These are phyloP conservation scores for Epirrhoe tristata DNA, from an alignment of 2,888 invertebrate genomes.

Conservation along the genomic window DNA sequence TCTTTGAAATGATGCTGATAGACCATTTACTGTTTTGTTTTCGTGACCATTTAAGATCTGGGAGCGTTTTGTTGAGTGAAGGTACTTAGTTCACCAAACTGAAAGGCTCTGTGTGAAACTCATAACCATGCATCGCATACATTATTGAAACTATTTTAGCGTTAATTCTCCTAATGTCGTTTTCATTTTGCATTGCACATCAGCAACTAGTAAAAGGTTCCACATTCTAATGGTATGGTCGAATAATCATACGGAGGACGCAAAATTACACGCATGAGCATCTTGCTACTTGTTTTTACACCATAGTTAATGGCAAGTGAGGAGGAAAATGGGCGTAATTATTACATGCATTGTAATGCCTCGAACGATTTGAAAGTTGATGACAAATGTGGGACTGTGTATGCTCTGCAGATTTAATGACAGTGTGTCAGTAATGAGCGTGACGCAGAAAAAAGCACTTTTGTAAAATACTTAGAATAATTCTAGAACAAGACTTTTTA, in stretches of 20 bases:
- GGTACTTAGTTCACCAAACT: slow-evolving; percentile 2
- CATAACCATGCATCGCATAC: slow-evolving; percentile 45
- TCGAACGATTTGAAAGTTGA: slow-evolving; percentile 66
- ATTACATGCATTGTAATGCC: slow-evolving; percentile 56
- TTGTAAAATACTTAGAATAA: slow-evolving; percentile 13
- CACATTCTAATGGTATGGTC: slow-evolving; percentile 60
- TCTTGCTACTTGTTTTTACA: slow-evolving; percentile 63
- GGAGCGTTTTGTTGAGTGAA: too few species aligned
- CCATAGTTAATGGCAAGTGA: slow-evolving; percentile 59
- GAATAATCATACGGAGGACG: slow-evolving; percentile 58
- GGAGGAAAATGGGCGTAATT: slow-evolving; percentile 65
- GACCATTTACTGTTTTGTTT: not conserved
- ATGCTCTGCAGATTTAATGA: slow-evolving; percentile 57
- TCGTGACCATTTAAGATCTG: too few species aligned
- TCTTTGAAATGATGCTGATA: not conserved
- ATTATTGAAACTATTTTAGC: slow-evolving; percentile 53
- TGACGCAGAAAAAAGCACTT: slow-evolving; percentile 41
- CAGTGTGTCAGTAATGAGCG: slow-evolving; percentile 47
- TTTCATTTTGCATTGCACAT: slow-evolving; percentile 52
- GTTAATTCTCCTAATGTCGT: slow-evolving; percentile 54
- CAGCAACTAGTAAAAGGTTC: slow-evolving; percentile 54
- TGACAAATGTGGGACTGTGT: slow-evolving; percentile 58
- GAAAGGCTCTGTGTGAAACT: slow-evolving; percentile 36
- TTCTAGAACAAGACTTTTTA: slow-evolving; percentile 33
- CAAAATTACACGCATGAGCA: slow-evolving; percentile 64